Base-by-base conservation (phyloP, 2,888 invertebrate species). In the Eutolmus rufibarbis region DNA sequence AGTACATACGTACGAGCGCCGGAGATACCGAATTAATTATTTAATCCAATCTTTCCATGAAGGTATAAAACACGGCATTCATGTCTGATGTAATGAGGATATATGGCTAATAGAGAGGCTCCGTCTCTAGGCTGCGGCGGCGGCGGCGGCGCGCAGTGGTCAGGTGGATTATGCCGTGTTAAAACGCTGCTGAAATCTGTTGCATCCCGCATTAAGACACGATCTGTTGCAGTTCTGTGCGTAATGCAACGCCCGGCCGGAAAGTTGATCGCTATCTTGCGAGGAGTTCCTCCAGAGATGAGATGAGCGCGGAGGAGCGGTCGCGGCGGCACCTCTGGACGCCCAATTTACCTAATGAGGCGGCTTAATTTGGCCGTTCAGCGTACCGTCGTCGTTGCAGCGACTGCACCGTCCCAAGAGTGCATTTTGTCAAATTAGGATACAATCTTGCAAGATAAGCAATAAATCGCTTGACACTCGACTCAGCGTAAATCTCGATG, bases 41-140 rank as follows among this genome's bases (percentile, higher is more conserved):
- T 89, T 89, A 89, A 89, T 89, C 89, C 89, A 89, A 89, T 90
- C 89, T 89, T 89, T 89, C 89, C 89, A 89, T 89, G 89, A 89
- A 89, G 88, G 89, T 89, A 89, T 89, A 89, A 89, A 90, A 89
- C 90, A 89, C 88, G 89, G 89, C 86, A 89, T 89, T 89, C 89
- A 89, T 89, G 89, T 89, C 89, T 86, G 86, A 74, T 74, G 74
- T 87, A 87, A 87, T 87, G 87, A 87, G 81, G 79, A 87, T 87
- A 87, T 87, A 87, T 81, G 31, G 81, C 87, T 79, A 81, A 86
- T 86, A 78, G 57, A 28, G 57, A 8, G 57, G 5, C 66, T 31
- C 12, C 43, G 16, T 43, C 51, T 77, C 43, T 85, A 84, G 57
- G 14, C 23, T 14, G 56, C 31, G 1, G 57, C 57, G 57, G 57